phyloP scores from a whole-genome alignment of 1,140 invertebrate genomes.

The Neodiprion pinetum region DNA sequence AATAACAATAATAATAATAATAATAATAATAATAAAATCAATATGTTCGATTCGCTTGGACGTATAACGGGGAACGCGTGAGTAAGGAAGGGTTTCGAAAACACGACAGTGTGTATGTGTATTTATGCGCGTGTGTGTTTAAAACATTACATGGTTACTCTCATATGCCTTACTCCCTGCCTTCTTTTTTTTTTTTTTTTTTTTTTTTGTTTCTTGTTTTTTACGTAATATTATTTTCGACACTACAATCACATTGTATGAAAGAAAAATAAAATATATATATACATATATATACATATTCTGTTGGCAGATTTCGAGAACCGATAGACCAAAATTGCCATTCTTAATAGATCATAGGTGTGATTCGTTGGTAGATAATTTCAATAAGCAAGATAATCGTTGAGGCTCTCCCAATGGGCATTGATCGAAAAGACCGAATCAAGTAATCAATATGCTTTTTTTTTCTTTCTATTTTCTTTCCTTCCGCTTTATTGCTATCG shows the following conservation, averaged over 20 bases:
- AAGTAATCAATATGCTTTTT: not conserved
- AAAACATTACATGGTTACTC: not conserved
- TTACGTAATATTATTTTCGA: not conserved
- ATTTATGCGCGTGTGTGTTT: not conserved
- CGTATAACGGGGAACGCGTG: not conserved
- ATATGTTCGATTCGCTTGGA: not conserved
- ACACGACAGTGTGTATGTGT: not conserved
- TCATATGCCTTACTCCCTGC: not conserved
- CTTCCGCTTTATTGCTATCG: not conserved
- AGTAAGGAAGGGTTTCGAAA: too few species aligned
- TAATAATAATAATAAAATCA: conserved; percentile 28
- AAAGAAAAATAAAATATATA: conserved; percentile 29
- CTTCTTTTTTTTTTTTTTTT: conserved; percentile 10
- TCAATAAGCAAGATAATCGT: not conserved
- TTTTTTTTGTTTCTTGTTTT: not conserved
- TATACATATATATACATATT: not conserved
- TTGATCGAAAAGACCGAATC: conserved; percentile 1
- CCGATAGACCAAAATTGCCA: too few species aligned
- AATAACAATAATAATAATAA: conserved; percentile 24
- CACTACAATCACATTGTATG: too few species aligned
- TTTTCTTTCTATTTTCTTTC: not conserved
- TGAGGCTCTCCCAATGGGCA: not conserved
- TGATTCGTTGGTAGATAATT: not conserved
- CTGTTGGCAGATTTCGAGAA: too few species aligned
- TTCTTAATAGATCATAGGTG: too few species aligned